Percentiles rank a stretch among this genome's conserved stretches.
Conservation (phyloP, 2,797 vertebrate species). For the Sitta carolinensis region DNA sequence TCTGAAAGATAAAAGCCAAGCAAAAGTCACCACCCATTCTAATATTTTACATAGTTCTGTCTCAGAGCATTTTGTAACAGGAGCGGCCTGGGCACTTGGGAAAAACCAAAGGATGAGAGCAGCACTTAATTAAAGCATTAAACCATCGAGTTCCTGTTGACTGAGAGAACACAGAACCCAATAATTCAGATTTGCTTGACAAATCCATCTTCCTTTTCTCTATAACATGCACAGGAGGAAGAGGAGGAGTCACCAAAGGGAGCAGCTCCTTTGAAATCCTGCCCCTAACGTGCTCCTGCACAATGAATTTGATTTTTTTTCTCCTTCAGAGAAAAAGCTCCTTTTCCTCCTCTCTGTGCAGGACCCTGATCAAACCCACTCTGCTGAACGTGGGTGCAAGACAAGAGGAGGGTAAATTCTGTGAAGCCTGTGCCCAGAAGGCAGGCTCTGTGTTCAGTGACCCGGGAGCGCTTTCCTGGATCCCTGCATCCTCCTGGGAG, state of each 20-base stretch:
- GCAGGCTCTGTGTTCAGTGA: too few species aligned
- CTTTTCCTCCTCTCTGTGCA: background rate
- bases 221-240: background rate
- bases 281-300: background rate
- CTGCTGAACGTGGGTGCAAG: rapidly evolving
- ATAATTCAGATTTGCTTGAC: background rate
- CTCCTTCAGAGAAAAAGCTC: background rate
- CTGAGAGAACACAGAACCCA: background rate
- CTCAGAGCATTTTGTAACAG: background rate
- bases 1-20: conserved; percentile 5
- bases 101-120: background rate
- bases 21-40: background rate
- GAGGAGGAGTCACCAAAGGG: background rate
- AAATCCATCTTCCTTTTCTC: background rate
- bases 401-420: background rate
- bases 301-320: background rate
- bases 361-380: background rate
- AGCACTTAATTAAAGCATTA: background rate
- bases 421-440: background rate
- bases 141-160: background rate
- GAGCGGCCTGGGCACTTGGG: background rate
- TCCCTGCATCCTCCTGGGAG: rapidly evolving
- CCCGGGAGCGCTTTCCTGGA: background rate
- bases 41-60: background rate
- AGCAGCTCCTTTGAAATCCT: background rate